A percentile compares a stretch with the other conserved stretches of the same genome.
phyloP scores from a whole-genome alignment of 2,888 invertebrate species.

The Polylopha cassiicola region DNA sequence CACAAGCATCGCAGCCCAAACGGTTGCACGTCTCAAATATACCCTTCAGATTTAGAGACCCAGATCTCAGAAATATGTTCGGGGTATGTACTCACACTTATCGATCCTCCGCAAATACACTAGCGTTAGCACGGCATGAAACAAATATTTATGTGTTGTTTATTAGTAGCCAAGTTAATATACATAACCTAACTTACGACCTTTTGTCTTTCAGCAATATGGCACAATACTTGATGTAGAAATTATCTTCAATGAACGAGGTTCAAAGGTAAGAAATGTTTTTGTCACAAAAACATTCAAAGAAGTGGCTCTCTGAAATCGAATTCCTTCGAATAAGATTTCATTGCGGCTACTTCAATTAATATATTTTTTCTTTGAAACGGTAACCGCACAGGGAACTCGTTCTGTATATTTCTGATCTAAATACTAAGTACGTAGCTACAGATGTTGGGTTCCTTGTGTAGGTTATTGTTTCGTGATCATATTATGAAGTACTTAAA shows the following conservation, averaged over 20 bases:
- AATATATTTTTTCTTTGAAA: slow-evolving; percentile 14
- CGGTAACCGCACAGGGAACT: slow-evolving; percentile 3
- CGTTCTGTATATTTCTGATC: background rate
- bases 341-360: slow-evolving; percentile 43
- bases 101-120: slow-evolving; percentile 7
- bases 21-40: slow-evolving; percentile 99
- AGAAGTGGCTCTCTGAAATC: slow-evolving; percentile 61
- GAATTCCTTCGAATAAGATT: slow-evolving; percentile 36
- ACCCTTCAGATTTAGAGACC: slow-evolving; percentile 99
- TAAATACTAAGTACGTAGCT: too few species aligned
- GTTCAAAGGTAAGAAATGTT: slow-evolving; percentile 95
- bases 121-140: slow-evolving; percentile 30
- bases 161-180: slow-evolving; percentile 9
- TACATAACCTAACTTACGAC: slow-evolving; percentile 39
- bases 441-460: too few species aligned
- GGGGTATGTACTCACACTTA: slow-evolving; percentile 84
- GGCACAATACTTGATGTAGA: slow-evolving; percentile 99
- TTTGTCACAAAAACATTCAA: slow-evolving; percentile 26
- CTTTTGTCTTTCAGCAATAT: slow-evolving; percentile 91
- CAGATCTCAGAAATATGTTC: slow-evolving; percentile 98
- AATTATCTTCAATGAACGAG: slow-evolving; percentile 99
- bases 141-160: slow-evolving; percentile 15
- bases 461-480: slow-evolving; percentile 11
- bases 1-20: slow-evolving; percentile 85
- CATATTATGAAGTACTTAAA: slow-evolving; percentile 1